Evolutionary conservation across 2,113 vertebrate genomes (phyloP).

Genomic region (Xiphophorus couchianus): DNA sequence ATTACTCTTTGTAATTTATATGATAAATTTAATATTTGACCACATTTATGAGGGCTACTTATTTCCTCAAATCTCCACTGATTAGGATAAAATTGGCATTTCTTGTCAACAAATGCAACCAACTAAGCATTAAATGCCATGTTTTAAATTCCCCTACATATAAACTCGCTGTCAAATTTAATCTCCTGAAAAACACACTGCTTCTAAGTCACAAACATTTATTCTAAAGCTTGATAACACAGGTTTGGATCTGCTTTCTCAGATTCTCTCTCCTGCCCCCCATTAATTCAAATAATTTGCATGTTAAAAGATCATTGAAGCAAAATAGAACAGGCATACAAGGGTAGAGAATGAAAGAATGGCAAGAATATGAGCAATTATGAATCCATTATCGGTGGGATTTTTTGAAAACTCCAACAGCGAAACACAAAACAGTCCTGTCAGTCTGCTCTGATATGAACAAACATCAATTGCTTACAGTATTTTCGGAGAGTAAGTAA

Average conservation of each 20-base stretch:
- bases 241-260: background rate
- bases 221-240: background rate
- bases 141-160: background rate
- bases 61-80: no score
- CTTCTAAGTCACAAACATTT: background rate
- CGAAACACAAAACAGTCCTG: conserved; percentile 42
- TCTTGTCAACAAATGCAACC: background rate
- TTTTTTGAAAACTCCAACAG: conserved; percentile 30
- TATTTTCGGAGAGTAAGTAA: conserved; percentile 14
- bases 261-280: background rate
- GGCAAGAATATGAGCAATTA: conserved; percentile 44
- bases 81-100: background rate
- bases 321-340: conserved; percentile 23
- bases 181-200: background rate
- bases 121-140: background rate
- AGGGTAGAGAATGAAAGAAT: conserved; percentile 20
- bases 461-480: conserved; percentile 34
- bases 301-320: conserved; percentile 32
- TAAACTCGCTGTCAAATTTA: background rate
- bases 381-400: conserved; percentile 28
- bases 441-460: conserved; percentile 33
- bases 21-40: no score
- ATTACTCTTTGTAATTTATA: no score
- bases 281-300: conserved; percentile 33
- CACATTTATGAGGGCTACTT: no score